Evolutionary conservation across 2,797 vertebrate species (phyloP).

Genomic region (Crenuchus spilurus): DNA sequence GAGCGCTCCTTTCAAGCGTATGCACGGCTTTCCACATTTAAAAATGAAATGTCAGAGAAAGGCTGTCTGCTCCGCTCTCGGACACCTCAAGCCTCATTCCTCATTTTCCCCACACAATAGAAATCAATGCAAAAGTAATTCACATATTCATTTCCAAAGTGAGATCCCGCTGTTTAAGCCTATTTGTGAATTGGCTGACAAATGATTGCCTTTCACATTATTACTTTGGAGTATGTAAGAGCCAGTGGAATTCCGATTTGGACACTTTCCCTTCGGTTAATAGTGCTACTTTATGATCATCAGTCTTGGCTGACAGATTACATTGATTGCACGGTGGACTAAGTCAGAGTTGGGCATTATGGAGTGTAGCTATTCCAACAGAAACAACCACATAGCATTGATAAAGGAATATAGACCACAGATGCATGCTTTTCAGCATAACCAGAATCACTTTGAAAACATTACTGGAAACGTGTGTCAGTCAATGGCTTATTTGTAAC

Average conservation of each 20-base stretch:
- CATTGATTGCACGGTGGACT: constrained; percentile 78
- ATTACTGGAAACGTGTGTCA: background rate
- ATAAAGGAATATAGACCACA: constrained; percentile 23
- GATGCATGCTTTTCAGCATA: background rate
- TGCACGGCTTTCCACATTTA: constrained; percentile 69
- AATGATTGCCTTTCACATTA: constrained; percentile 74
- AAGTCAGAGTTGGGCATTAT: constrained; percentile 78
- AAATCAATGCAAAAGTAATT: constrained; percentile 81
- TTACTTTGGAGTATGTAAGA: constrained; percentile 67
- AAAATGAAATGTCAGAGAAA: constrained; percentile 73
- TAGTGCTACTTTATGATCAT: constrained; percentile 79
- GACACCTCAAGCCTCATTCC: constrained; percentile 68
- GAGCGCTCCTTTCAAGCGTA: constrained; percentile 74
- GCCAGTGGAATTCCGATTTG: constrained; percentile 69
- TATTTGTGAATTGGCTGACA: constrained; percentile 78
- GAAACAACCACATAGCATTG: constrained; percentile 70
- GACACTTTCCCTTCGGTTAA: constrained; percentile 72
- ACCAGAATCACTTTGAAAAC: background rate
- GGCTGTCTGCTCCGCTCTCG: constrained; percentile 63
- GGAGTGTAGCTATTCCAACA: constrained; percentile 73
- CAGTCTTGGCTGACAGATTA: constrained; percentile 78
- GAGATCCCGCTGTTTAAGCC: constrained; percentile 68
- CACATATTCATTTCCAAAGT: constrained; percentile 81
- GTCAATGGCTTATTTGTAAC: constrained; percentile 17
- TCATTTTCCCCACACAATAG: constrained; percentile 77